Evolutionary conservation across 1,140 invertebrate genomes (phyloP).

Genomic region (Macrocentrus cingulum): DNA sequence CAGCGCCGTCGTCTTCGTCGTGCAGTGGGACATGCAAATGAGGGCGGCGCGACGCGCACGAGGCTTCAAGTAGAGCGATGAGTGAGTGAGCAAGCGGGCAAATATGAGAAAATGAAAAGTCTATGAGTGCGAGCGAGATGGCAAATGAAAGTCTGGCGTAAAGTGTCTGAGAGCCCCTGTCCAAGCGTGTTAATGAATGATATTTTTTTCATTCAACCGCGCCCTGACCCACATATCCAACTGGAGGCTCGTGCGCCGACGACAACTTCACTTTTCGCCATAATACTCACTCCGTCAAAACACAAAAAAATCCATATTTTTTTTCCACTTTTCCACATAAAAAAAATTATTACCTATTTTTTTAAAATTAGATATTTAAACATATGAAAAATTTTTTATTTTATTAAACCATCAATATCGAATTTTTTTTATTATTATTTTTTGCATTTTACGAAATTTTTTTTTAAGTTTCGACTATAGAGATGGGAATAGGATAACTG

Average conservation of each 20-base stretch:
- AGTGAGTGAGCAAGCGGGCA: too few species aligned
- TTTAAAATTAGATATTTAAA: too few species aligned
- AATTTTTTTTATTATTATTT: too few species aligned
- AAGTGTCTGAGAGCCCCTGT: constrained; percentile 39
- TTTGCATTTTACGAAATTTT: too few species aligned
- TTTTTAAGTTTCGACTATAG: too few species aligned
- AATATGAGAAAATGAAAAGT: neutral
- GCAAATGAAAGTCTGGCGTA: constrained; percentile 10
- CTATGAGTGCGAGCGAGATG: neutral
- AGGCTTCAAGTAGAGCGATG: constrained; percentile 19
- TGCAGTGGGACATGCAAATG: constrained; percentile 31
- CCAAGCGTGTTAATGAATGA: constrained; percentile 54
- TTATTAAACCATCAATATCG: too few species aligned
- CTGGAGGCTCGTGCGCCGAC: constrained; percentile 33
- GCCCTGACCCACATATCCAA: constrained; percentile 54
- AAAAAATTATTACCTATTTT: too few species aligned
- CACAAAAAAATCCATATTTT: too few species aligned
- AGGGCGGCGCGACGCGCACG: constrained; percentile 23
- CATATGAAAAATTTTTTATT: too few species aligned
- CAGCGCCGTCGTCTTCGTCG: neutral
- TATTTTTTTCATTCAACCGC: constrained; percentile 58
- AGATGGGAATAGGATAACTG: too few species aligned
- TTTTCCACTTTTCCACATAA: too few species aligned
- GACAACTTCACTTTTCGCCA: constrained; percentile 40
- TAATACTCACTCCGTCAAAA: constrained; percentile 23